These are phyloP conservation scores for Nannoperca australis DNA, from an alignment of 2,797 vertebrate genomes.

Conservation along the genomic window DNA sequence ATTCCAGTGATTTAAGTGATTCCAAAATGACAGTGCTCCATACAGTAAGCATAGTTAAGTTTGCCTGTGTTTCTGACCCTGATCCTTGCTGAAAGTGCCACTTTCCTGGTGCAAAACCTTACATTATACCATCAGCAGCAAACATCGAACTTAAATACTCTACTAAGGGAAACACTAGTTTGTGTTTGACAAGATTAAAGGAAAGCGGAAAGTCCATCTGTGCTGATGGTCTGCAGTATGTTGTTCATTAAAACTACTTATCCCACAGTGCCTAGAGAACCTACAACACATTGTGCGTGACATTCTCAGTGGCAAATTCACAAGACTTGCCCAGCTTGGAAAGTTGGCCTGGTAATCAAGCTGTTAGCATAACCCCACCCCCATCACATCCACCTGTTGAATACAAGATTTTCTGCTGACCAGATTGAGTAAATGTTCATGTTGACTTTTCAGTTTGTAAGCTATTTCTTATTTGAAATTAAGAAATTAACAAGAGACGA, in stretches of 20 bases:
- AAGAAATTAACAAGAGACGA: not conserved
- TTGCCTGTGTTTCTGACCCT: not conserved
- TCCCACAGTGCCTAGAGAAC: conserved; percentile 5
- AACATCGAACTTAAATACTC: not conserved
- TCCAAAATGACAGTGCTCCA: not conserved
- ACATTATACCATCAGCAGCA: not conserved
- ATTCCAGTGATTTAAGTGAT: not conserved
- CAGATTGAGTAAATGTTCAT: conserved; percentile 18
- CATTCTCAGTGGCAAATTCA: conserved; percentile 29
- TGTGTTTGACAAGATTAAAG: conserved; percentile 33
- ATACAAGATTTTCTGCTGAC: conserved; percentile 8
- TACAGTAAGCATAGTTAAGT: not conserved
- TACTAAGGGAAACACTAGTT: conserved; percentile 6
- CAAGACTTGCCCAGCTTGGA: conserved; percentile 10
- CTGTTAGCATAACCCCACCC: conserved; percentile 4
- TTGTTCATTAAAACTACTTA: conserved; percentile 42
- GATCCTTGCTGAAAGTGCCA: not conserved
- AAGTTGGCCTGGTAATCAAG: conserved; percentile 22
- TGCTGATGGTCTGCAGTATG: conserved; percentile 25
- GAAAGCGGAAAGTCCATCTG: conserved; percentile 35
- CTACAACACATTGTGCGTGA: conserved; percentile 10
- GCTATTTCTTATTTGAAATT: conserved; percentile 18
- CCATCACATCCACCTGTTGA: conserved; percentile 32
- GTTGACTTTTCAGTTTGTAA: conserved; percentile 22
- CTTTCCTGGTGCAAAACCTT: conserved; percentile 6